These are phyloP conservation scores for Trinectes maculatus DNA, from an alignment of 2,113 vertebrate species.

Conservation along the genomic window DNA sequence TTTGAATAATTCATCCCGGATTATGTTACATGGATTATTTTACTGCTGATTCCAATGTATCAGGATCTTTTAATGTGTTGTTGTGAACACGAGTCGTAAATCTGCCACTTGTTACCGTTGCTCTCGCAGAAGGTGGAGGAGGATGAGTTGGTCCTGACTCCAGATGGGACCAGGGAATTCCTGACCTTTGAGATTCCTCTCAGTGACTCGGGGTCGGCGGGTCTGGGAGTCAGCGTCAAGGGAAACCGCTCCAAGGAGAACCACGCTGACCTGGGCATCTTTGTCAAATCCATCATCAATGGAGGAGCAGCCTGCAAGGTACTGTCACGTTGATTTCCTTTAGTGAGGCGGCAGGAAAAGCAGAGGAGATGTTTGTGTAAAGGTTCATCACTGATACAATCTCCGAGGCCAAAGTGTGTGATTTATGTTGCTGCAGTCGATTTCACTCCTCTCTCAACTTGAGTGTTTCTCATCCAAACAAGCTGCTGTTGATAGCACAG, in stretches of 20 bases:
- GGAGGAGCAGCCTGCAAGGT: conserved; percentile 98
- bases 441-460: conserved; percentile 20
- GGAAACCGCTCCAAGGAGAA: conserved; percentile 98
- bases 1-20: too few relatives aligned
- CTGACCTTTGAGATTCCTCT: conserved; percentile 97
- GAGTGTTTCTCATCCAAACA: conserved; percentile 38
- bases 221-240: conserved; percentile 97
- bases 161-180: conserved; percentile 95
- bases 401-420: conserved; percentile 16
- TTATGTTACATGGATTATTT: too few relatives aligned
- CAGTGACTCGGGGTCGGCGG: conserved; percentile 96
- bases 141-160: conserved; percentile 93
- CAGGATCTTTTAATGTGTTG: too few relatives aligned
- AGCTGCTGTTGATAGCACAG: conserved; percentile 40
- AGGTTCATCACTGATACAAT: conserved; percentile 8
- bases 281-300: conserved; percentile 98
- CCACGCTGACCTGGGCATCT: conserved; percentile 96
- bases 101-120: neutral
- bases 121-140: conserved; percentile 88
- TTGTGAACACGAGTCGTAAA: neutral
- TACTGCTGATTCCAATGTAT: too few relatives aligned
- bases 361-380: conserved; percentile 10
- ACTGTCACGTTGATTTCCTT: too few relatives aligned
- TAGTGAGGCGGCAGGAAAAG: too few relatives aligned
- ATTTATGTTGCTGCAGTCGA: conserved; percentile 21